Evolutionary conservation across 2,113 vertebrate genomes (phyloP), one percentile per base, ranked within the genome.

Genomic region (Circaetus cinerascens): DNA sequence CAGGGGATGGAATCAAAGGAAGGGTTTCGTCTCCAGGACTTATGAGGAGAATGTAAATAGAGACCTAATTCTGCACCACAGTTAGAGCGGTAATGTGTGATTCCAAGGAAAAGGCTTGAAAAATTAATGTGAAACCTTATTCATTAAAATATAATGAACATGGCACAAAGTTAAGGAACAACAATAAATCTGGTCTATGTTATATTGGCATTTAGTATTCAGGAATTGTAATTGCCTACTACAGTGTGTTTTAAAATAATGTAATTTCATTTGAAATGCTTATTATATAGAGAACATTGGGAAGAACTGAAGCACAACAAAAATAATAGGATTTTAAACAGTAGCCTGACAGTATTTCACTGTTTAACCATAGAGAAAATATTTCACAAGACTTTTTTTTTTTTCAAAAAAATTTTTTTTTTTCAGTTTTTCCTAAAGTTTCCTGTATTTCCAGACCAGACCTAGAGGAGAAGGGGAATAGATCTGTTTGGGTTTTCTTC

Each of bases 141-240:
- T 96, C 92, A 94, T 97, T 96, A 96, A 96, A 95, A 68, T 94
- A 85, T 82, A 96, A 96, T 94, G 93, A 95, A 93, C 77, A 29
- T 51, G 77, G 92, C 92, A 88, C 53, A 90, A 96, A 94, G 87
- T 90, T 96, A 94, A 90, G 81, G 90, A 94, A 92, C 81, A 95
- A 82, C 81, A 93, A 95, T 97, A 93, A 95, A 97, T 97, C 80
- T 90, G 50, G 77, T 43, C 69, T 82, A 50, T 43, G 90, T 82
- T 91, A 78, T 90, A 93, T 79, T 79, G 93, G 84, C 85, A 53
- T 94, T 96, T 94, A 94, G 96, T 94, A 93, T 96, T 94, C 96
- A 76, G 85, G 78, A 94, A 86, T 76, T 96, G 81, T 94, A 96
- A 96, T 91, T 96, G 93, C 90, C 92, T 92, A 64, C 93, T 97